Percentiles rank a stretch among this genome's conserved stretches.
Evolutionary conservation across 2,888 invertebrate genomes (phyloP).

Genomic region (Cheilosia urbana): DNA sequence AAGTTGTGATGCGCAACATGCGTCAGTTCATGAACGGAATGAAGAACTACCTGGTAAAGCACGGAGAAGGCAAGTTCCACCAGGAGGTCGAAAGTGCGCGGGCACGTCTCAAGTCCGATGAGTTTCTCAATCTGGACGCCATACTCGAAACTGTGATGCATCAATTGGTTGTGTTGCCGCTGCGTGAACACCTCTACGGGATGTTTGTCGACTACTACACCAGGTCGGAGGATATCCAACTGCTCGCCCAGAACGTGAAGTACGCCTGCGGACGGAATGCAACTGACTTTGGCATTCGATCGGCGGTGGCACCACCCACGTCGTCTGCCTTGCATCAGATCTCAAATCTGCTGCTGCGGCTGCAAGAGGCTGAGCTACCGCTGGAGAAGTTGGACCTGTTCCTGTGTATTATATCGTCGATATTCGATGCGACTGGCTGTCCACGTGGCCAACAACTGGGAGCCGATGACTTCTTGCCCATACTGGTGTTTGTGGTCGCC

Average conservation of each 20-base stretch:
- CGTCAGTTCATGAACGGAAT: constrained; percentile 99
- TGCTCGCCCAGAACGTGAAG: constrained; percentile 85
- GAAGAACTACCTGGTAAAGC: constrained; percentile 98
- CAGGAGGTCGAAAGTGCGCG: constrained; percentile 90
- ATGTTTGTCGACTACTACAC: constrained; percentile 95
- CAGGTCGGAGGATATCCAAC: constrained; percentile 88
- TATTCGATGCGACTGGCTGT: constrained; percentile 88
- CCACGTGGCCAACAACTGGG: constrained; percentile 85
- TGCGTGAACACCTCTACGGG: constrained; percentile 92
- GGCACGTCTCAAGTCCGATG: constrained; percentile 91
- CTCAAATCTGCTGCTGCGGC: constrained; percentile 90
- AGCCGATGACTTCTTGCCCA: constrained; percentile 95
- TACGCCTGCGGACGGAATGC: constrained; percentile 82
- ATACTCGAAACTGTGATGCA: constrained; percentile 98
- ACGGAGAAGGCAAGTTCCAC: constrained; percentile 96
- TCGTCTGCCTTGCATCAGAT: constrained; percentile 90
- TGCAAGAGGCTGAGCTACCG: constrained; percentile 96
- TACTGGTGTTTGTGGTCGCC: constrained; percentile 95
- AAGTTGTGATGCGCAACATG: constrained; percentile 94
- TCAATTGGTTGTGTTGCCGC: constrained; percentile 93
- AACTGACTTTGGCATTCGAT: constrained; percentile 83
- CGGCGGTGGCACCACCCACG: constrained; percentile 91
- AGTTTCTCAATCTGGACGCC: constrained; percentile 97
- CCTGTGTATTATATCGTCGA: constrained; percentile 93
- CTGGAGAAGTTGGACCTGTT: constrained; percentile 96